Conservation (phyloP, 2,113 vertebrate genomes). For the Callaeas wilsoni region DNA sequence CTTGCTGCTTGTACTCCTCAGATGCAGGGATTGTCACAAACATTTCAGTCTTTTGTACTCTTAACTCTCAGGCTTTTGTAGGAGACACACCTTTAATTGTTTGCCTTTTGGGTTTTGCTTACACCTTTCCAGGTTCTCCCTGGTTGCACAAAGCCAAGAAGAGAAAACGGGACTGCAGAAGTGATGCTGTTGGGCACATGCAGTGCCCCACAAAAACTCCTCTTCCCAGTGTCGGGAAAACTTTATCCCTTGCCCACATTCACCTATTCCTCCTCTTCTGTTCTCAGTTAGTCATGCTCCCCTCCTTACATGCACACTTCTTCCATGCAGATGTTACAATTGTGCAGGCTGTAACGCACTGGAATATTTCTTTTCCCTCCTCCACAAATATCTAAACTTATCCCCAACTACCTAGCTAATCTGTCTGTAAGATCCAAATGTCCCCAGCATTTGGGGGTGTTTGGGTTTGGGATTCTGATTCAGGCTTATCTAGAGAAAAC, state of each 20-base stretch:
- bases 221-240: background rate
- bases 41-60: background rate
- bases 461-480: slow-evolving; percentile 9
- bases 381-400: slow-evolving; percentile 28
- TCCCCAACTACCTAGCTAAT: background rate
- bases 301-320: background rate
- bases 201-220: background rate
- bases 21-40: background rate
- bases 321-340: background rate
- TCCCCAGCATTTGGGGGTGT: background rate
- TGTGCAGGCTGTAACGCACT: background rate
- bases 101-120: background rate
- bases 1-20: background rate
- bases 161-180: background rate
- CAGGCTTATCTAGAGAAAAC: background rate
- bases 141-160: background rate
- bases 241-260: background rate
- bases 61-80: background rate
- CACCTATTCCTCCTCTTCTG: background rate
- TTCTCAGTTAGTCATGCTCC: background rate
- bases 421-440: background rate
- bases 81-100: accelerated
- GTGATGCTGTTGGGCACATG: accelerated
- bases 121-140: background rate
- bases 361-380: slow-evolving; percentile 10